Base-by-base conservation (phyloP, 2,888 invertebrate genomes). In the Cyclophora punctaria region DNA sequence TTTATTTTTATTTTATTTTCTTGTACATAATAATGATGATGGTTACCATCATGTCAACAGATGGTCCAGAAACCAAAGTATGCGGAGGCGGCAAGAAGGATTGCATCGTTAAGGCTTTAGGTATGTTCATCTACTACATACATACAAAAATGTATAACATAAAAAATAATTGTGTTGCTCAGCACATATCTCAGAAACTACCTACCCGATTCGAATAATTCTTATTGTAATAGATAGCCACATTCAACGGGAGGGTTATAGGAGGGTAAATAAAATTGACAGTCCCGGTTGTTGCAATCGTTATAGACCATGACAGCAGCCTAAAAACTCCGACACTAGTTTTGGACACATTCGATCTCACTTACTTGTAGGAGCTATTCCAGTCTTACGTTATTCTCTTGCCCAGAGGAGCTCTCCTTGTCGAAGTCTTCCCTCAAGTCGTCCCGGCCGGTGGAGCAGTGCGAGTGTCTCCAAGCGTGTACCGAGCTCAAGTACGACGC, bases 401-500 rank as follows among this genome's bases (percentile, higher is more conserved):
- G 64, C 60, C 35, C 58, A 78, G 77, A 71, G 58, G 67, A 71
- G 40, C 57, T 74, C 5, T 69, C 71, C 5, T 51, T 71, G 3
- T 63, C 63, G 3, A 73, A 75, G 54, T 69, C 71, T 2, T 64
- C 63, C 0, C 52, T 64, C 5, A 50, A 52, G 37, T 46, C 44
- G 2, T 37, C 51, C n/a, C 20, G 20, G 20, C 2, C 20, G 7
- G 49, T 60, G 34, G 48, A 58, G 34, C 45, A 55, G 4, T 90
- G 90, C 61, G 78, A 89, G 60, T 91, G 91, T 57, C 66, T 90
- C 34, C 90, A 90, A 66, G 80, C 91, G 0, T 92, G 92, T 65
- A 91, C 91, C 0, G 91, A 91, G 2, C 76, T 92, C 48, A 85
- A 88, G 6, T 92, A 92, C 62, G 90, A 91, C 55, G 90, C 91